Base-by-base conservation (phyloP, 1,140 invertebrate species). In the Phortica variegata region DNA sequence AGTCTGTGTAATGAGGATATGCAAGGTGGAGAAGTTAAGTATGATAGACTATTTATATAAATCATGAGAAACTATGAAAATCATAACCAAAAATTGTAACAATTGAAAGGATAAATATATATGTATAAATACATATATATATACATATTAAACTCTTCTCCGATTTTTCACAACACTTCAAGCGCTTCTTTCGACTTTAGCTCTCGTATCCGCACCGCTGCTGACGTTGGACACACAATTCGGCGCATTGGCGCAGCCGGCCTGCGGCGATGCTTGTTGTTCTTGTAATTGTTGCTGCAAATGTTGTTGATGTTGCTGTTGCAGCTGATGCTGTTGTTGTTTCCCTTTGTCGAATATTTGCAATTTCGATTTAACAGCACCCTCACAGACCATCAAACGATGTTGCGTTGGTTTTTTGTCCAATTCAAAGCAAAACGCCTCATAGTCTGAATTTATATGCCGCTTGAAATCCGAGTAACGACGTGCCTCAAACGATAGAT, bases 271-370 rank as follows among this genome's bases (percentile, higher is more conserved):
- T 59, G 37, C 43, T 43, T 39, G 43, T 49, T 52, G 48, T 26
- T 46, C 5, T 32, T 26, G 12, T 10, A 10, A 18, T 10, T 13
- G 12, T 7, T 23, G 41, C 20, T 43, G 38, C 21, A 37, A 26
- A 6, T 52, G 49, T 23, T 48, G 46, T 19, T 49, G 54, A 18
- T 16, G 44, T 13, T n/a, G 1, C 20, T 48, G 47, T 33, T 54
- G 54, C 34, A 40, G 36, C 8, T 41, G 49, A 8, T 56, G 53
- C 10, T 56, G 58, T 13, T 66, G 62, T 29, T 71, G 65, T 54
- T 79, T 82, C 77, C 88, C 88, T 63, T 88, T 89, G 74, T 92
- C 89, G 71, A 92, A 92, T n/a, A 91, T 81, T 33, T 85, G 87
- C 58, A 92, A 78, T 76, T 92, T 92, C 34, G 88, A 91, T 56